Conservation (phyloP, 2,113 vertebrate species). For the Anolis carolinensis region DNA sequence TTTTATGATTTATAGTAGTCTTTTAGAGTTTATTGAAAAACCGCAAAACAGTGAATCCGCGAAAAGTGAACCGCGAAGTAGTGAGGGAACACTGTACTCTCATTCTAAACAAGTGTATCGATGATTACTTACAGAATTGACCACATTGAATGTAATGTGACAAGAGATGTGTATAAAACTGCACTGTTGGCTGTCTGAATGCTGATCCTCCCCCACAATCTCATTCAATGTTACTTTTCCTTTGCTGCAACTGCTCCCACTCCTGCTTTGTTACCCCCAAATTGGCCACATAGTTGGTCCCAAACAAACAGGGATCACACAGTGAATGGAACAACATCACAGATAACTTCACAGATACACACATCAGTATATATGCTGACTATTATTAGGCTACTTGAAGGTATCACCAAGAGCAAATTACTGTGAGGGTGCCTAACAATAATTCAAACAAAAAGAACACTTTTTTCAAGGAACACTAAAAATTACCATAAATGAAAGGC, state of each 20-base stretch:
- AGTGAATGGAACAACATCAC: not conserved
- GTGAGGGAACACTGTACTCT: too few relatives aligned
- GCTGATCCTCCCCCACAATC: too few relatives aligned
- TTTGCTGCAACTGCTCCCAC: too few relatives aligned
- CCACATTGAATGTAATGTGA: not conserved
- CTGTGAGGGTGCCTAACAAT: not conserved
- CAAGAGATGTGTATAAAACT: not conserved
- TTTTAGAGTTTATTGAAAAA: too few relatives aligned
- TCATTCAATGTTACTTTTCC: too few relatives aligned
- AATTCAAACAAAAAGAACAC: not conserved
- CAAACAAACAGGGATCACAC: not conserved
- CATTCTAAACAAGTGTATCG: too few relatives aligned
- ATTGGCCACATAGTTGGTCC: not conserved
- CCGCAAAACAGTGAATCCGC: too few relatives aligned
- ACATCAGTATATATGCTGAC: not conserved
- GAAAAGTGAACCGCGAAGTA: too few relatives aligned
- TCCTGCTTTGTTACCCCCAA: too few relatives aligned
- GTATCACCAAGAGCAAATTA: not conserved
- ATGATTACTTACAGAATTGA: not conserved
- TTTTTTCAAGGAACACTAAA: not conserved
- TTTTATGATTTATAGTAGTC: too few relatives aligned
- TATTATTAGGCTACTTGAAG: not conserved
- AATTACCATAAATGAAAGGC: not conserved
- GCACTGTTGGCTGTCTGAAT: not conserved
- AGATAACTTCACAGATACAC: not conserved